Conservation (phyloP, 92 coral and sea anemone genomes). For the Porites lobata region DNA sequence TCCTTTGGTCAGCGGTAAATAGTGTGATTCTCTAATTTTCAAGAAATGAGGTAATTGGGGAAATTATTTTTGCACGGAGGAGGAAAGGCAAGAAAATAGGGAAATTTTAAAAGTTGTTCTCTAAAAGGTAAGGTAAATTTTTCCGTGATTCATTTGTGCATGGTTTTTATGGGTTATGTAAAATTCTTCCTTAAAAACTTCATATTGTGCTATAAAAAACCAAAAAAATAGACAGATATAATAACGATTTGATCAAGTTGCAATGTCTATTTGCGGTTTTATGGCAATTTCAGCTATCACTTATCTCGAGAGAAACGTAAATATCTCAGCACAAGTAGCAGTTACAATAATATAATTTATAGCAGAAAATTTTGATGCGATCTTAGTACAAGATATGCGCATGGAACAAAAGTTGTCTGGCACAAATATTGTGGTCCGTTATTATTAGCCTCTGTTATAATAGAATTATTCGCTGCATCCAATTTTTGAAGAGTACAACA, state of each 20-base stretch:
- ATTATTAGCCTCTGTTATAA: background rate
- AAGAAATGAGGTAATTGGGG: conserved; percentile 50
- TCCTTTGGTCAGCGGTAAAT: conserved; percentile 44
- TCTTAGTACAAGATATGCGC: background rate
- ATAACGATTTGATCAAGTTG: background rate
- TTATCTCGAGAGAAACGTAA: background rate
- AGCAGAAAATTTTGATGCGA: background rate
- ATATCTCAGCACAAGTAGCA: background rate
- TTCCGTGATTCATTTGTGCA: background rate
- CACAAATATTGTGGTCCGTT: background rate
- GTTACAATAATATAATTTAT: background rate
- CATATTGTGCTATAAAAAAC: too few species aligned
- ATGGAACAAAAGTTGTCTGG: background rate
- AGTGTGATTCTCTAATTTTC: conserved; percentile 46
- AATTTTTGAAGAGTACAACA: background rate
- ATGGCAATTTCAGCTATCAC: background rate
- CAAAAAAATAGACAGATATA: background rate
- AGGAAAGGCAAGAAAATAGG: conserved; percentile 24
- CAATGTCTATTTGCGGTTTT: background rate
- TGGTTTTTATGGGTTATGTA: background rate
- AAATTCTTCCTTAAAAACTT: background rate
- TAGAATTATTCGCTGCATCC: background rate
- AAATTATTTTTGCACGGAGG: conserved; percentile 38
- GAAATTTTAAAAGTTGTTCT: conserved; percentile 30
- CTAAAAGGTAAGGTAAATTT: conserved; percentile 22